phyloP scores from a whole-genome alignment of 2,797 vertebrate species.

The Pangasius larnaudii region DNA sequence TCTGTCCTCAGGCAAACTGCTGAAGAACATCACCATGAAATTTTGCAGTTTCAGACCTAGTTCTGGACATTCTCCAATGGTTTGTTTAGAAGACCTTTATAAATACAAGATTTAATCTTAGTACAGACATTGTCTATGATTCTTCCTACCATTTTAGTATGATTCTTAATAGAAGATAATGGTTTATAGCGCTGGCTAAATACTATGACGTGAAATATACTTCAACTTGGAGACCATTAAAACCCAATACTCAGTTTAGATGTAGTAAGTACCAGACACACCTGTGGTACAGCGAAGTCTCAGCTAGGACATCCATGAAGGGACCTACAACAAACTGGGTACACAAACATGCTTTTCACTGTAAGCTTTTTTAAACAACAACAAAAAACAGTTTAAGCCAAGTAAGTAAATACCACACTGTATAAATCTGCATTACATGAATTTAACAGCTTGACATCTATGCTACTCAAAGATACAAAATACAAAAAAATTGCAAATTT shows the following conservation, averaged over 20 bases:
- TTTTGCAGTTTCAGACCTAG: constrained; percentile 82
- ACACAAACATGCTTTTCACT: background rate
- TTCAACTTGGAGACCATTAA: background rate
- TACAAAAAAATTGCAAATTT: no score
- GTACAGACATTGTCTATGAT: background rate
- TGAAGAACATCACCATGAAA: constrained; percentile 83
- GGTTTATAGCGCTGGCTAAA: background rate
- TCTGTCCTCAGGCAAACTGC: constrained; percentile 79
- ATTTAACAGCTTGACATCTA: background rate
- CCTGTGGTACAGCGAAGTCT: constrained; percentile 90
- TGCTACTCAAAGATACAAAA: background rate
- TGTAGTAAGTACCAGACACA: constrained; percentile 54
- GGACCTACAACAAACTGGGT: constrained; percentile 89
- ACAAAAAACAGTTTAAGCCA: background rate
- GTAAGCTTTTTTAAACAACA: background rate
- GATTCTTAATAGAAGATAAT: background rate
- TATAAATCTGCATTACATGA: background rate
- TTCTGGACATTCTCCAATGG: constrained; percentile 84
- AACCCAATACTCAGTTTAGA: background rate
- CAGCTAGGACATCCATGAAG: constrained; percentile 89
- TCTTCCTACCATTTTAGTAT: background rate
- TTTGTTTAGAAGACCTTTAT: constrained; percentile 80
- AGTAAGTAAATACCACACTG: background rate
- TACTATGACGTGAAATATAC: background rate
- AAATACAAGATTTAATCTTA: background rate